A percentile compares a stretch with the other conserved stretches of the same genome.
phyloP scores from a whole-genome alignment of 2,888 invertebrate genomes.

The Apodemia mormo region DNA sequence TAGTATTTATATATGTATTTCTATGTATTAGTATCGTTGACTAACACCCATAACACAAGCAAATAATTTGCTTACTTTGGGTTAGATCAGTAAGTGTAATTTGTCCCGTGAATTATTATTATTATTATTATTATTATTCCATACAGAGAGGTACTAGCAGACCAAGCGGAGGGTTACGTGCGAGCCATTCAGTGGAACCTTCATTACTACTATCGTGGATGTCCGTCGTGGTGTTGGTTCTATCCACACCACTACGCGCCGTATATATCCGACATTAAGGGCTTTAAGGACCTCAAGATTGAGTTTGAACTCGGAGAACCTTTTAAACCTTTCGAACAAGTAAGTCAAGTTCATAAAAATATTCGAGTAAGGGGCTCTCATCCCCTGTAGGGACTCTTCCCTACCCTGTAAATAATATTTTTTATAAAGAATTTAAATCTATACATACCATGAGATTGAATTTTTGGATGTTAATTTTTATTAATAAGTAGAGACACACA shows the following conservation, averaged over 20 bases:
- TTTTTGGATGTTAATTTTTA: no score
- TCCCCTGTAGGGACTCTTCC: no score
- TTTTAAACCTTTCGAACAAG: constrained; percentile 96
- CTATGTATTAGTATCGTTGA: no score
- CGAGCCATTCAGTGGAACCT: constrained; percentile 98
- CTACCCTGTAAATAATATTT: neutral
- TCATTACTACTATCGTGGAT: constrained; percentile 97
- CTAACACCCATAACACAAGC: no score
- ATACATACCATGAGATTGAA: neutral
- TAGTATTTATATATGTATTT: no score
- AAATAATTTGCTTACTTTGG: no score
- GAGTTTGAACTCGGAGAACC: constrained; percentile 92
- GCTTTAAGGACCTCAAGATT: constrained; percentile 89
- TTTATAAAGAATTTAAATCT: neutral
- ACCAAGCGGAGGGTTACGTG: constrained; percentile 94
- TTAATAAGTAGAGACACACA: no score
- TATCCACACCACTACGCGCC: constrained; percentile 99
- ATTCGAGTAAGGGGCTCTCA: neutral
- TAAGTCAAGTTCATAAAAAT: constrained; percentile 42
- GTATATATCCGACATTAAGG: constrained; percentile 94
- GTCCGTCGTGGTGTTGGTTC: constrained; percentile 99
- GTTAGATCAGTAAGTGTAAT: no score
- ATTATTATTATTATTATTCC: no score
- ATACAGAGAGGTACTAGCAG: constrained; percentile 87
- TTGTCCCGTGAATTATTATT: no score